Evolutionary conservation across 2,797 vertebrate species (phyloP).

Genomic region (Borostomias antarcticus): DNA sequence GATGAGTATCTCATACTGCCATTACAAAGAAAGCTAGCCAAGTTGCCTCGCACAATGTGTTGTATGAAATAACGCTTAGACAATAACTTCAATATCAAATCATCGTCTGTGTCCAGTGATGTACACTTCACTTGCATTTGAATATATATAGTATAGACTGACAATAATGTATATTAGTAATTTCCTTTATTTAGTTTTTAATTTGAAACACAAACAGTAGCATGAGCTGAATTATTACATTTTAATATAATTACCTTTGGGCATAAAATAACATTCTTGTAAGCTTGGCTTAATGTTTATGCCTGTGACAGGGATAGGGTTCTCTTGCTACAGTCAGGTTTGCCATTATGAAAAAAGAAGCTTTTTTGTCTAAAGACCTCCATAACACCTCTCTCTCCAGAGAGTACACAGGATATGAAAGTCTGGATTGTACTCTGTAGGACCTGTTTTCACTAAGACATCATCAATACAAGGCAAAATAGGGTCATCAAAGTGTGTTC

Average conservation of each 20-base stretch:
- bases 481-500: slow-evolving; percentile 28
- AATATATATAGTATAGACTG: slow-evolving; percentile 7
- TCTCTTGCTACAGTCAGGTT: slow-evolving; percentile 34
- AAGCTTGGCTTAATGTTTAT: slow-evolving; percentile 33
- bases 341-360: slow-evolving; percentile 1
- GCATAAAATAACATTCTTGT: slow-evolving; percentile 19
- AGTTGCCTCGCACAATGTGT: background rate
- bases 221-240: slow-evolving; percentile 27
- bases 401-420: background rate
- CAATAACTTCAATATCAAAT: background rate
- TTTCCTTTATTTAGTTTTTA: slow-evolving; percentile 18
- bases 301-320: slow-evolving; percentile 9
- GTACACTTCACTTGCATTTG: background rate
- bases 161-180: slow-evolving; percentile 13
- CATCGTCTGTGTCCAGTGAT: no score
- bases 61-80: background rate
- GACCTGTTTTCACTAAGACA: slow-evolving; percentile 10
- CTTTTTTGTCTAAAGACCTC: slow-evolving; percentile 7
- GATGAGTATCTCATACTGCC: background rate
- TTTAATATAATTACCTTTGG: slow-evolving; percentile 31
- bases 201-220: slow-evolving; percentile 39
- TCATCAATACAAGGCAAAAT: slow-evolving; percentile 32
- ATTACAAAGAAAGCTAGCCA: background rate
- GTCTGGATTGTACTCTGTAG: slow-evolving; percentile 11
- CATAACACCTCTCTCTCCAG: background rate